Conservation (phyloP, 2,888 invertebrate species). For the Chelonus formosanus region DNA sequence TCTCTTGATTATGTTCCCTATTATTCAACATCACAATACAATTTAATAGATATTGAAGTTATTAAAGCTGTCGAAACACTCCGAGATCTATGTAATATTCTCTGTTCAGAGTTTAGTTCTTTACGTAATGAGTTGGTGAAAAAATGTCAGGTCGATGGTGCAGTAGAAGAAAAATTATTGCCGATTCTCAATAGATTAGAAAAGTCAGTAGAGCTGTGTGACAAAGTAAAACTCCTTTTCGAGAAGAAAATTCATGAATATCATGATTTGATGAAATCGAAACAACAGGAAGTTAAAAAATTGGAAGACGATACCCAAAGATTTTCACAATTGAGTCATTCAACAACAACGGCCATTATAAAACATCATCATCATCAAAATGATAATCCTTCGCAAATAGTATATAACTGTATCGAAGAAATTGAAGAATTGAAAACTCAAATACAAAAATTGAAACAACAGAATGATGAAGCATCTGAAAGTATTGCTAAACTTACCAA, state of each 20-base stretch:
- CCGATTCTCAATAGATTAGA: slow-evolving; percentile 54
- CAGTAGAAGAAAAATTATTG: slow-evolving; percentile 52
- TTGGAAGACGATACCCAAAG: no score
- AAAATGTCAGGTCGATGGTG: slow-evolving; percentile 46
- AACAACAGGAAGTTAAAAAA: no score
- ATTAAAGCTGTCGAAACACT: slow-evolving; percentile 52
- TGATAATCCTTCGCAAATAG: no score
- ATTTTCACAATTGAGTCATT: no score
- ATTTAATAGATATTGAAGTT: slow-evolving; percentile 51
- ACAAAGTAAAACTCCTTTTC: no score
- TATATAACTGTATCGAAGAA: no score
- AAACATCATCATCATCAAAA: no score
- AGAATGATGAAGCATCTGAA: slow-evolving; percentile 61
- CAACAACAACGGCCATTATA: no score
- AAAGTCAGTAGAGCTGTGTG: no score
- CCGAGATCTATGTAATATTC: slow-evolving; percentile 52
- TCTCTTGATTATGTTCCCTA: slow-evolving; percentile 56
- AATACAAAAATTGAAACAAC: slow-evolving; percentile 55
- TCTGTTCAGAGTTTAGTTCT: slow-evolving; percentile 51
- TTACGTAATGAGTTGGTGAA: slow-evolving; percentile 50
- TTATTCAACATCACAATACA: slow-evolving; percentile 52
- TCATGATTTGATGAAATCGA: no score
- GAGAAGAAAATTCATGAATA: no score
- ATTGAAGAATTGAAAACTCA: no score
- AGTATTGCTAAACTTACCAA: slow-evolving; percentile 71